Evolutionary conservation across 1,140 invertebrate species (phyloP), one percentile per base, ranked within the genome.

Genomic region (Drosophila tsacasi): DNA sequence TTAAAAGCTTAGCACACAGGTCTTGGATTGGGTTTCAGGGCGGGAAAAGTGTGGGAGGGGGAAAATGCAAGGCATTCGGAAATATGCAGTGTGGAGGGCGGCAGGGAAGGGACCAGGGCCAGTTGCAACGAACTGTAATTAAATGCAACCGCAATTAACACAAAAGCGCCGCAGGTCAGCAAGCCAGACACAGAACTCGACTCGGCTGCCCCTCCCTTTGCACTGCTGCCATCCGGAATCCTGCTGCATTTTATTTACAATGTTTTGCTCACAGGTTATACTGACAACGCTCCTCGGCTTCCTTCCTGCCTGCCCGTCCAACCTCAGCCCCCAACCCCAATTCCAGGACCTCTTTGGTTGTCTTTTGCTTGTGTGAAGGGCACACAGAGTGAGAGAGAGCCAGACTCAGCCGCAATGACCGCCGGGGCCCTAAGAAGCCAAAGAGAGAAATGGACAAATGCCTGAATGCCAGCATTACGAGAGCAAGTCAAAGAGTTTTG

Each of bases 61-160:
- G 5, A 23, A 40, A 55, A 40, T 23, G 46, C 37, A 60, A 52
- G 47, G 72, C 47, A 54, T 35, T 21, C 27, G 66, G 10, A 55
- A 55, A 83, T 30, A 63, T 60, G 37, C 54, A 23, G 55, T 55
- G 2, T 1, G 21, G 13, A 15, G n/a, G 25, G 17, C 1, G 25
- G 25, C 5, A 10, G 27, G 9, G 17, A 12, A 50, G 47, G 23
- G 47, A 12, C 17, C 9, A n/a, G 61, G 61, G 60, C 47, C 81
- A 79, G 76, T 74, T 83, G 85, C 85, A 85, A 82, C 81, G 79
- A 73, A 82, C 79, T 90, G 82, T 91, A 90, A 90, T 90, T 91
- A 89, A 89, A 89, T 89, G 85, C 85, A 91, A 90, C 85, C 85
- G 85, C 85, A 90, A 90, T 90, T 90, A 90, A 90, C 86, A 90